Base-by-base conservation (phyloP, 2,888 invertebrate species). In the Apoda limacodes region DNA sequence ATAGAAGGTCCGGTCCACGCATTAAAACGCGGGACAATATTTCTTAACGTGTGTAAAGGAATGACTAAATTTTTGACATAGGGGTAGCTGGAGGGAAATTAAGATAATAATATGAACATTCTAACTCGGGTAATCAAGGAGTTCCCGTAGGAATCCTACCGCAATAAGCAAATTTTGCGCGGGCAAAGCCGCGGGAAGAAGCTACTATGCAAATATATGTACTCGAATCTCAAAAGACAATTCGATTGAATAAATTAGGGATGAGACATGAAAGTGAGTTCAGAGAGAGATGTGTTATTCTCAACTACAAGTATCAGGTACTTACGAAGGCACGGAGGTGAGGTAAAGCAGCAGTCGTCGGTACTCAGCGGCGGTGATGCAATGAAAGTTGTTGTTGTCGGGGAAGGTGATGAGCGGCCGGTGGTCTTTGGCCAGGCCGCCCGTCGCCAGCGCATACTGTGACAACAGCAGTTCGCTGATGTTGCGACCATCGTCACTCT, bases 281-380 rank as follows among this genome's bases (percentile, higher is more conserved):
- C n/a, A 11, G 22, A 11, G 11, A 22, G 22, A 10, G 4, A 10
- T n/a, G 9, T 22, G 9, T 22, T 5, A 19, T 19, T 19, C 5
- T 19, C 19, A 19, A 6, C 5, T 9, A 14, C 3, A 23, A 7
- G 15, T 14, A 27, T 13, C 9, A 15, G 9, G 15, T 48, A 86
- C 94, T 90, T 81, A 97, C 96, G 95, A 91, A 72, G 96, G 95
- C 60, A 98, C 93, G 58, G 95, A 94, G 39, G 95, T 93, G 67
- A 98, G 88, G 84, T 98, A 98, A 58, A 93, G 86, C 74, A 97
- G 88, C 54, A 98, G 85, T 60, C 93, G 89, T 60, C 91, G 89
- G 78, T 97, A 98, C 64, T 97, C 95, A 37, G 89, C 85, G 50
- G 95, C 93, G 32, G 86, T 85, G 45, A 97, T 80, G 43, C 88